These are phyloP conservation scores for Taphrorychus bicolor DNA, from an alignment of 2,888 invertebrate species.

Conservation along the genomic window DNA sequence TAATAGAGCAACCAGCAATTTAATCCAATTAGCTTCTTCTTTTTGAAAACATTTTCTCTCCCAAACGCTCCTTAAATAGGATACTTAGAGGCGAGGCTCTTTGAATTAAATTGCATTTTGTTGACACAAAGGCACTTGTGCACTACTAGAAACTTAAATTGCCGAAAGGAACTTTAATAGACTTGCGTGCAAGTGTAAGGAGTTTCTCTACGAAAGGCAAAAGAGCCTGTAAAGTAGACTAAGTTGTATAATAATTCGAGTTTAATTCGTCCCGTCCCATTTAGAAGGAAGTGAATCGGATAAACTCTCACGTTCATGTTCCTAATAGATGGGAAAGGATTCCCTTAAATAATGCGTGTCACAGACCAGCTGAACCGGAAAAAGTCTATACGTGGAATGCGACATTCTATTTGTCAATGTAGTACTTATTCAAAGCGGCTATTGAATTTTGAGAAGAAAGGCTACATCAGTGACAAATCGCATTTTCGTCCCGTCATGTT, in stretches of 20 bases:
- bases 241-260: too few species aligned
- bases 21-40: background rate
- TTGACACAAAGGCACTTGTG: background rate
- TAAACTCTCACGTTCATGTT: too few species aligned
- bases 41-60: background rate
- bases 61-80: background rate
- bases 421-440: conserved; percentile 11
- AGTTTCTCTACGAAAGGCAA: too few species aligned
- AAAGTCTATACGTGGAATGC: background rate
- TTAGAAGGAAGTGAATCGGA: background rate
- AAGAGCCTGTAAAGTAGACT: too few species aligned
- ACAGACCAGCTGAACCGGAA: background rate
- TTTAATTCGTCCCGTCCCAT: too few species aligned
- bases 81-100: background rate
- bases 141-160: background rate
- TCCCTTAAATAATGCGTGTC: background rate
- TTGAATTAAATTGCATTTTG: background rate
- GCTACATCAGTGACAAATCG: conserved; percentile 17
- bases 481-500: conserved; percentile 11
- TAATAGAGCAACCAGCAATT: background rate
- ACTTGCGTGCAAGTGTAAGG: too few species aligned
- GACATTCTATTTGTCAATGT: conserved; percentile 13
- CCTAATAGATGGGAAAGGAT: too few species aligned
- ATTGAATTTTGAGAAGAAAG: conserved; percentile 15
- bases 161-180: background rate